A percentile compares a stretch with the other conserved stretches of the same genome.
phyloP scores from a whole-genome alignment of 2,113 vertebrate species.

The Micronycteris hirsuta region DNA sequence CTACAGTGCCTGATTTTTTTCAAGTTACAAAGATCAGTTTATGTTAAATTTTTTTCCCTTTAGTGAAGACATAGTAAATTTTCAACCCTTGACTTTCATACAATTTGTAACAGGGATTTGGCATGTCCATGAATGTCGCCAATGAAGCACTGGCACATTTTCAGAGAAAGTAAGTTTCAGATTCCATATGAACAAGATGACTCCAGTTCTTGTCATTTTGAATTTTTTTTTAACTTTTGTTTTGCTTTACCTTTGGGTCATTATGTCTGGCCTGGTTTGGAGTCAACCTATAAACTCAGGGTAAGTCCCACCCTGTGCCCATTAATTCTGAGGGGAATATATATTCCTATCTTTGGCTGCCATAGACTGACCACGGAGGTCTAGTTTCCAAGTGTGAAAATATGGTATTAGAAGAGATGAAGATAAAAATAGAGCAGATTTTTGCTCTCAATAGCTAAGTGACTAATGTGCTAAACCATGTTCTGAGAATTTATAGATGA shows the following conservation, averaged over 20 bases:
- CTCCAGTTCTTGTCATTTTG: not conserved
- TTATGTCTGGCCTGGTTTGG: not conserved
- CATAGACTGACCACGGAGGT: not conserved
- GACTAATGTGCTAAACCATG: not conserved
- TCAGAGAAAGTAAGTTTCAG: not conserved
- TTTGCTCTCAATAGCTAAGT: not conserved
- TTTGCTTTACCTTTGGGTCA: not conserved
- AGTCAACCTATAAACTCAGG: not conserved
- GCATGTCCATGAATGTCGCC: not conserved
- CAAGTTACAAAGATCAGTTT: slow-evolving; percentile 9
- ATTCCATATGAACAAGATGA: not conserved
- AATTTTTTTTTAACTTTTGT: no score
- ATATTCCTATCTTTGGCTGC: not conserved
- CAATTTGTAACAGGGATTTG: not conserved
- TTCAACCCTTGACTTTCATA: not conserved
- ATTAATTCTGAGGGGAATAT: not conserved
- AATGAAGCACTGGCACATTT: not conserved
- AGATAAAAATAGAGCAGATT: not conserved
- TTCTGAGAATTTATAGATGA: not conserved
- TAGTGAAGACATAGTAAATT: not conserved
- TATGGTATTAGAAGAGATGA: not conserved
- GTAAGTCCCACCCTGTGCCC: not conserved
- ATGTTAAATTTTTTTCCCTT: slow-evolving; percentile 9
- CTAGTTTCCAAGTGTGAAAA: not conserved
- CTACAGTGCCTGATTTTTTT: not conserved